phyloP scores from a whole-genome alignment of 2,888 invertebrate species.

The Monopis laevigella region DNA sequence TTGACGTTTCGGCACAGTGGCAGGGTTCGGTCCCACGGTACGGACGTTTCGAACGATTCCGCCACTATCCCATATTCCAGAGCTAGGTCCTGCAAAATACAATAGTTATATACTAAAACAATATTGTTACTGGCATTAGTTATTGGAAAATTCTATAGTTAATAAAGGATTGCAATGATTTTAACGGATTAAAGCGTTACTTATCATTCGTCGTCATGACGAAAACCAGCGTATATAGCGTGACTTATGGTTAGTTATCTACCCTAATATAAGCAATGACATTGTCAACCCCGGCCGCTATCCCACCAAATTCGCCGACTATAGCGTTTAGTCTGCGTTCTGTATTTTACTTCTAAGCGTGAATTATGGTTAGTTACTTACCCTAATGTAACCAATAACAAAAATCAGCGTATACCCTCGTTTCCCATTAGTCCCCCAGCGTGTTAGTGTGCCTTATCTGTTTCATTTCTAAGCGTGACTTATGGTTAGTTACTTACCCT shows the following conservation, averaged over 20 bases:
- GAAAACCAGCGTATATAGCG: too few relatives aligned
- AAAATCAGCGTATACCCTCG: slow-evolving; percentile 97
- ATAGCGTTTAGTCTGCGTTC: slow-evolving; percentile 84
- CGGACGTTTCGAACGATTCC: slow-evolving; percentile 99
- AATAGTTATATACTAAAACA: slow-evolving; percentile 20
- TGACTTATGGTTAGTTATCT: slow-evolving; percentile 29
- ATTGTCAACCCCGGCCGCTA: slow-evolving; percentile 92
- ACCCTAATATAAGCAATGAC: slow-evolving; percentile 98
- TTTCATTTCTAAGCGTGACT: too few relatives aligned
- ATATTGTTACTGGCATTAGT: too few relatives aligned
- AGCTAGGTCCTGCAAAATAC: slow-evolving; percentile 83
- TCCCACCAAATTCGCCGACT: slow-evolving; percentile 79
- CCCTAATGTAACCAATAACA: slow-evolving; percentile 96
- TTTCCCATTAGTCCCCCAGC: slow-evolving; percentile 93
- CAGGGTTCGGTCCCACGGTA: slow-evolving; percentile 92
- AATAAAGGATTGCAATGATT: too few relatives aligned
- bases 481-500: slow-evolving; percentile 68
- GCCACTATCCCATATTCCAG: slow-evolving; percentile 88
- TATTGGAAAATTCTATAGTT: too few relatives aligned
- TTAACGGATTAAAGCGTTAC: too few relatives aligned
- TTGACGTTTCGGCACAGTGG: slow-evolving; percentile 91
- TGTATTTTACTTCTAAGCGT: too few relatives aligned
- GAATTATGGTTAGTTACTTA: too few relatives aligned
- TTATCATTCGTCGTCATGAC: too few relatives aligned
- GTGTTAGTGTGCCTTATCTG: too few relatives aligned